Conservation (phyloP, 2,113 vertebrate species). For the Sclerurus mexicanus region DNA sequence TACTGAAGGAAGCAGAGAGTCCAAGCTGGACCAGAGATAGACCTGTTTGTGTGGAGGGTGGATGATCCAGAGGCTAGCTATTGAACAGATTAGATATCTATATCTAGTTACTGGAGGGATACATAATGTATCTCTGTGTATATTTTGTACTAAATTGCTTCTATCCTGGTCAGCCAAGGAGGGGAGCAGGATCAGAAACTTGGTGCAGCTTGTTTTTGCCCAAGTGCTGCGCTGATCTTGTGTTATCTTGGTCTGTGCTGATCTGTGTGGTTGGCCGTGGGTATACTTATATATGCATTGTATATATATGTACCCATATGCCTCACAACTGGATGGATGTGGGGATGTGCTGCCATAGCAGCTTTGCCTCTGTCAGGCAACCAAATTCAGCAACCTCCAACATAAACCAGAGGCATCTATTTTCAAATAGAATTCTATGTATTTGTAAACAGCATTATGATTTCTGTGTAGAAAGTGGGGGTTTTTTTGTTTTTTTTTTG, state of each 20-base stretch:
- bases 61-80: background rate
- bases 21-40: background rate
- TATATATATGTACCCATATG: rapidly evolving
- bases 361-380: background rate
- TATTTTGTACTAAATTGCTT: background rate
- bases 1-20: background rate
- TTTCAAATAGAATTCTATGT: background rate
- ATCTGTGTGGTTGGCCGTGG: background rate
- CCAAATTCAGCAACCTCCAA: background rate
- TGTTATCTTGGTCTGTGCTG: rapidly evolving
- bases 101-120: background rate
- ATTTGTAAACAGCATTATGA: background rate
- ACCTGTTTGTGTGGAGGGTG: background rate
- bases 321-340: background rate
- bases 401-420: background rate
- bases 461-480: background rate
- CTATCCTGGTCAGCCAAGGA: background rate
- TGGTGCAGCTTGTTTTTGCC: background rate
- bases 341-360: background rate
- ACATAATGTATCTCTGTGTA: rapidly evolving
- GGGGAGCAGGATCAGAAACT: background rate
- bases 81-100: background rate
- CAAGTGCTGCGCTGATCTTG: rapidly evolving
- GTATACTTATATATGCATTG: too few species aligned
- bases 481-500: too few species aligned